Base-by-base conservation (phyloP, 1,140 invertebrate genomes). In the Drosophila tristis region DNA sequence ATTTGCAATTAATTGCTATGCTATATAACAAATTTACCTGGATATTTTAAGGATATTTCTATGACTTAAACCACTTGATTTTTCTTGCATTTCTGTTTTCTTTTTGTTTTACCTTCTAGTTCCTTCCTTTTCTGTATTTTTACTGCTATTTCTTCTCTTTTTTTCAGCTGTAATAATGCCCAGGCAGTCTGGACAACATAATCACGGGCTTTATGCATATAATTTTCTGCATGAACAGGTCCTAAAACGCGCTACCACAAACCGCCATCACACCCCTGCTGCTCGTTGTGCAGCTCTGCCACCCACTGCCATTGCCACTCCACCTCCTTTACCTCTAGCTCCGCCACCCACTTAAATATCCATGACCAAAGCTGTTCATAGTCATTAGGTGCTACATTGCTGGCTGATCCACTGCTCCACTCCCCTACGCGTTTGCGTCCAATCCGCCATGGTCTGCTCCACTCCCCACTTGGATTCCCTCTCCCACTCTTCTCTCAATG, bases 151-250 rank as follows among this genome's bases (percentile, higher is more conserved):
- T 76, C 60, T 67, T 67, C 63, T 35, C 62, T 64, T 58, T 78
- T 64, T 47, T 50, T 39, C 60, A 61, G 60, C 45, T 78, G 60
- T 74, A 78, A 86, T 86, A 86, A 84, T 61, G 70, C 66, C 77
- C 42, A 76, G 76, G 23, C 72, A 48, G 68, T 81, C 68, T 86
- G 70, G 86, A 90, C 86, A 90, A 55, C 78, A 90, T 90, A 90
- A 90, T 90, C 86, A 90, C 68, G 71, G 79, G 78, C 61, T 90
- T 90, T 90, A 90, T 90, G 86, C 75, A 85, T 90, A 90, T 90
- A 90, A 90, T 90, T 90, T 90, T 90, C 80, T 81, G 81, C 86
- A 90, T 90, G 86, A 86, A 86, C 74, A 76, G 80, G 58, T 72
- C 58, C 63, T 68, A 54, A 63, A 48, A 55, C 50, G 45, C 47